These are phyloP conservation scores for Sus scrofa DNA, from an alignment of 2,113 vertebrate species.

Conservation along the genomic window DNA sequence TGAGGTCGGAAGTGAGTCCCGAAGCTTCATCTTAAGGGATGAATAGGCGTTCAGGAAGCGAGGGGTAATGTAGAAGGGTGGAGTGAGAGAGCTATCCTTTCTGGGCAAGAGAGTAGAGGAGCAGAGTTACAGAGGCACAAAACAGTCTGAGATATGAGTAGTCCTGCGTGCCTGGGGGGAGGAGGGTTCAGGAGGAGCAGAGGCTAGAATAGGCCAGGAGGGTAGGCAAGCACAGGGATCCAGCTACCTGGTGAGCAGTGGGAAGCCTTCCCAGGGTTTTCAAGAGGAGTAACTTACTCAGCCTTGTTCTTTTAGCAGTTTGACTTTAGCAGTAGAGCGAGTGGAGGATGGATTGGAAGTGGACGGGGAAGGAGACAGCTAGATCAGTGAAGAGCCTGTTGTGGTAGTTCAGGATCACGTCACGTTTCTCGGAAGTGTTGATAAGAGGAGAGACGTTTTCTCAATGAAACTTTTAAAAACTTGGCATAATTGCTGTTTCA, in stretches of 20 bases:
- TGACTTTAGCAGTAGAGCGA: background rate
- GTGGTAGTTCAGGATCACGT: background rate
- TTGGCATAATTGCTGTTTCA: constrained; percentile 1
- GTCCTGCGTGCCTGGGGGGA: background rate
- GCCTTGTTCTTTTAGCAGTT: background rate
- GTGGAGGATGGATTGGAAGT: background rate
- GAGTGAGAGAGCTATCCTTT: background rate
- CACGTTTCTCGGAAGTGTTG: background rate
- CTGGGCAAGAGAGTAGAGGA: background rate
- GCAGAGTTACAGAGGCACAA: background rate
- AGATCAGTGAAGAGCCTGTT: background rate
- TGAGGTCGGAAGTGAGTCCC: background rate
- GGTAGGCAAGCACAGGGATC: background rate
- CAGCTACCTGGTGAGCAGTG: background rate
- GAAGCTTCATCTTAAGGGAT: background rate
- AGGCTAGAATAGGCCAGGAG: background rate
- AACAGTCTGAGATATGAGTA: background rate
- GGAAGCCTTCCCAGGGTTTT: background rate
- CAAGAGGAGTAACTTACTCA: background rate
- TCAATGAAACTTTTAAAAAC: background rate
- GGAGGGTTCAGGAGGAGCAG: background rate
- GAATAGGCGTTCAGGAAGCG: background rate
- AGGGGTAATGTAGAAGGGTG: background rate
- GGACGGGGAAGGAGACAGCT: background rate
- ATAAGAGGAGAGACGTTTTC: background rate